phyloP scores from a whole-genome alignment of 2,113 vertebrate genomes.

The Tupaia chinensis region DNA sequence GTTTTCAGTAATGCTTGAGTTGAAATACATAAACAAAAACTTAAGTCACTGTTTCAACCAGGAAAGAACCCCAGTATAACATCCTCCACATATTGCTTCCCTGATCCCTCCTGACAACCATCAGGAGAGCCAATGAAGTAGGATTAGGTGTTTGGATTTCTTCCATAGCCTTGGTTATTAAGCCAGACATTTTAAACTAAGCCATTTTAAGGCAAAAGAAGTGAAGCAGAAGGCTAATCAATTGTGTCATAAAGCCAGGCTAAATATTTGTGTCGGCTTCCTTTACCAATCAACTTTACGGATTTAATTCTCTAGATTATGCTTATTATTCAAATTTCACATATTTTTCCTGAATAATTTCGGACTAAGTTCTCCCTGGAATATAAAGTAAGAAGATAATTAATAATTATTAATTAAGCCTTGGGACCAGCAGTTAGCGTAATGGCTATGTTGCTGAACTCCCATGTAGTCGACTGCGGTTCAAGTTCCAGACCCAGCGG shows the following conservation, averaged over 20 bases:
- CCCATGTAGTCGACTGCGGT: too few relatives aligned
- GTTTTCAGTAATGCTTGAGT: neutral
- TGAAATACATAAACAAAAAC: neutral
- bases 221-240: conserved; percentile 44
- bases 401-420: conserved; percentile 9
- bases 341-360: neutral
- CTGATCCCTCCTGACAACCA: neutral
- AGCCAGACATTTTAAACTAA: conserved; percentile 15
- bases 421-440: too few relatives aligned
- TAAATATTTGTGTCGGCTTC: conserved; percentile 39
- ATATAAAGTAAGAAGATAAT: neutral
- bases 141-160: neutral
- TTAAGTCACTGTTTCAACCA: neutral
- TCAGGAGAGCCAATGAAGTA: conserved; percentile 10
- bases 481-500: too few relatives aligned
- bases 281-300: neutral
- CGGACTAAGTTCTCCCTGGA: neutral
- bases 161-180: neutral
- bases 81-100: neutral
- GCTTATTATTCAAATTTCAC: neutral
- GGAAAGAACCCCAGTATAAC: neutral
- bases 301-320: neutral
- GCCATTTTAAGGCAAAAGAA: conserved; percentile 28
- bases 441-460: too few relatives aligned
- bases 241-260: conserved; percentile 7